Percentiles rank a stretch among this genome's conserved stretches.
phyloP scores from a whole-genome alignment of 2,113 vertebrate species.

The Cairina moschata region DNA sequence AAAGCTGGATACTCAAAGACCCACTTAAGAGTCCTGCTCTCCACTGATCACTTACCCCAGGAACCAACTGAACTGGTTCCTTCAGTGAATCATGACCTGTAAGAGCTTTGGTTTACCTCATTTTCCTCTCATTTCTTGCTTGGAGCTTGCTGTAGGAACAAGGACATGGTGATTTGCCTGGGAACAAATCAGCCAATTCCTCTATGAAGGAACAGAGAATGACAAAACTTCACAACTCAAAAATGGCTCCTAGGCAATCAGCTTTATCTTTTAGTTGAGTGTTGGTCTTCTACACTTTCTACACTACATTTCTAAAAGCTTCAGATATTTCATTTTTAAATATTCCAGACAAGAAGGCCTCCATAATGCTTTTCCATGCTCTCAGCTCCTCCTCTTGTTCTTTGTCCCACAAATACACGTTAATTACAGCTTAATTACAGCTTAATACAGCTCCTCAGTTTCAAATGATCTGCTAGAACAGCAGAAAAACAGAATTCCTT shows the following conservation, averaged over 20 bases:
- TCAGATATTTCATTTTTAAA: neutral
- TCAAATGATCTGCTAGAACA: neutral
- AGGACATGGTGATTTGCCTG: neutral
- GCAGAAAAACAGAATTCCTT: neutral
- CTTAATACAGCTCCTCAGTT: neutral
- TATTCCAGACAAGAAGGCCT: neutral
- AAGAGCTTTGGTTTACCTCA: neutral
- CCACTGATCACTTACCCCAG: neutral
- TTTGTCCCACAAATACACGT: neutral
- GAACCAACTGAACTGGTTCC: neutral
- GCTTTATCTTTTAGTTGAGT: neutral
- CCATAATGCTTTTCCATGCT: neutral
- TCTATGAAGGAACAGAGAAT: neutral
- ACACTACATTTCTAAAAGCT: neutral
- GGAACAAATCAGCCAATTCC: neutral
- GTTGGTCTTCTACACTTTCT: neutral
- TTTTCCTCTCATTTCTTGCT: neutral
- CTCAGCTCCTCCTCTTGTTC: neutral
- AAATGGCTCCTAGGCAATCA: neutral
- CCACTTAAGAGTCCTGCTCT: rapidly evolving
- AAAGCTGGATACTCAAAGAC: neutral
- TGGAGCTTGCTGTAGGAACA: neutral
- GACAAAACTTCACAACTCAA: neutral
- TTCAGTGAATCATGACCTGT: neutral
- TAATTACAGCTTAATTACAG: no score